Conservation (phyloP, 2,113 vertebrate species). For the Chaetodon auriga region DNA sequence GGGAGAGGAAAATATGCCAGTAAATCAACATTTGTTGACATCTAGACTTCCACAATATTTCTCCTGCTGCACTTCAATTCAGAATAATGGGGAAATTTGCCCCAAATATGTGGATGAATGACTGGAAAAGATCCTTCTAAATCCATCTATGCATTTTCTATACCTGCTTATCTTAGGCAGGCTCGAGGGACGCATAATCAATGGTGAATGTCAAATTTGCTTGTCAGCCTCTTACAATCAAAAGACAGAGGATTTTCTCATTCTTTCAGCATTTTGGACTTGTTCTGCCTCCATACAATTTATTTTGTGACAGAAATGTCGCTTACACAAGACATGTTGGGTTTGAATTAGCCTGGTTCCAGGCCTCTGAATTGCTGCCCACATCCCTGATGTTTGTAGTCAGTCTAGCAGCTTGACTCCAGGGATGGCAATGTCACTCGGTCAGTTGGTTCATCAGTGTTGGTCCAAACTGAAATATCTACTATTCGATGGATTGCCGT, state of each 20-base stretch:
- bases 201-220: background rate
- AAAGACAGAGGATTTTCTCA: background rate
- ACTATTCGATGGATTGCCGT: background rate
- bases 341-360: background rate
- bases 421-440: background rate
- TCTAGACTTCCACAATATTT: constrained; percentile 7
- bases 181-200: background rate
- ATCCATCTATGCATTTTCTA: background rate
- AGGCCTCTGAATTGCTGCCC: background rate
- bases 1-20: background rate
- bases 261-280: background rate
- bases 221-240: constrained; percentile 4
- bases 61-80: constrained; percentile 17
- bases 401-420: background rate
- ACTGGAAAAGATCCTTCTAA: background rate
- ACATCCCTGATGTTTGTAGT: background rate
- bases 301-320: background rate
- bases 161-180: background rate
- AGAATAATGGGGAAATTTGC: background rate
- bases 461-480: background rate
- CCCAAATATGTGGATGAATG: background rate
- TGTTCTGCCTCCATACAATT: background rate
- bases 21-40: constrained; percentile 38
- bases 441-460: background rate
- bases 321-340: background rate